Base-by-base conservation (phyloP, 2,797 vertebrate genomes). In the Sorex maritimensis region DNA sequence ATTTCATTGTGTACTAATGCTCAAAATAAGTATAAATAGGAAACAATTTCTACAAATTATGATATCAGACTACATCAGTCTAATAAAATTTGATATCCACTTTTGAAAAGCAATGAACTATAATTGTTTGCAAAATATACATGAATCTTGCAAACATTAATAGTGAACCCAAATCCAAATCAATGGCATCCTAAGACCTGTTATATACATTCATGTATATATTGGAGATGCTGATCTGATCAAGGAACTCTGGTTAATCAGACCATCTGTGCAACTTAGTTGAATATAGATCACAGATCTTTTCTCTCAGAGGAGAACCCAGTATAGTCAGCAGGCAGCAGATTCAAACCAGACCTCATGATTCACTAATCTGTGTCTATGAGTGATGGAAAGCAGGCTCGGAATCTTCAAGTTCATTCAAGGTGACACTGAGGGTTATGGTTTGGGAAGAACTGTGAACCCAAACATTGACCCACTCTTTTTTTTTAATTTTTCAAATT, bases 1-100 rank as follows among this genome's bases (percentile, higher is more conserved):
- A 63, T 8, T 19, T 23, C 49, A 63, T 38, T 49, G 61, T 55
- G 44, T 44, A 74, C 80, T 67, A 44, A 69, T 15, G 46, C 61
- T 69, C 21, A 52, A 92, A 71, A 69, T 77, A 77, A 23, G 26
- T 68, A 49, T 82, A 41, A 81, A 87, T 67, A 34, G 55, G 80
- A 58, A 91, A 55, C 10, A 3, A 67, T 81, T 87, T 55, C 58
- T 74, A 67, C 14, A 75, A 83, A 34, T 69, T 19, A 75, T 1
- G 58, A 68, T 74, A 1, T 58, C 58, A 74, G 77, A 55, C 46
- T 52, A 52, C 11, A 15, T 74, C 10, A 82, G 9, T 82, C 30
- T 49, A 0, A 82, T 55, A 30, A 68, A 71, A 85, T 80, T 30
- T 44, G 52, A 65, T 46, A n/a, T 26, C 75, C 5, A 46, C 67